These are phyloP conservation scores for Tachysurus vachellii DNA, from an alignment of 2,113 vertebrate species.

Conservation along the genomic window DNA sequence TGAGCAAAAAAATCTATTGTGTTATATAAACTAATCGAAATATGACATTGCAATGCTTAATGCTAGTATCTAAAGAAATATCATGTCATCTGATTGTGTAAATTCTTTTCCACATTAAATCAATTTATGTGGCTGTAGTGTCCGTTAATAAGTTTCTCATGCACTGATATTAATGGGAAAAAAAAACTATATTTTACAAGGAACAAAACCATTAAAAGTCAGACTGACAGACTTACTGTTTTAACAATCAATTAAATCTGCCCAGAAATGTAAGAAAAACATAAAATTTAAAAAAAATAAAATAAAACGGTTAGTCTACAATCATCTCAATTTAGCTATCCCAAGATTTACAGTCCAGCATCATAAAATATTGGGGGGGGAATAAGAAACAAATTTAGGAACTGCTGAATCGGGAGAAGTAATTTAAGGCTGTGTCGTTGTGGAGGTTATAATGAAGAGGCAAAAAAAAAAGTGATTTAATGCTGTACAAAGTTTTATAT, in stretches of 20 bases:
- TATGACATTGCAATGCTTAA: background rate
- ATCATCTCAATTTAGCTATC: slow-evolving; percentile 39
- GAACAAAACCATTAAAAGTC: slow-evolving; percentile 3
- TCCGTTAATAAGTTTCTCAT: background rate
- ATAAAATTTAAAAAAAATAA: background rate
- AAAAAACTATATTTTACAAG: background rate
- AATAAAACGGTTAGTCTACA: slow-evolving; percentile 1
- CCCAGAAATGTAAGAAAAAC: background rate
- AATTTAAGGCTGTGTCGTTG: slow-evolving; percentile 42
- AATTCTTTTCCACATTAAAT: slow-evolving; percentile 2
- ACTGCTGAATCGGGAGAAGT: slow-evolving; percentile 42
- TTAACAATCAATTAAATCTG: slow-evolving; percentile 14
- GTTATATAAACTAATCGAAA: background rate
- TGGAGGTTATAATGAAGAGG: slow-evolving; percentile 43
- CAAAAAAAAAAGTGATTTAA: slow-evolving; percentile 41
- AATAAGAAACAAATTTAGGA: slow-evolving; percentile 44
- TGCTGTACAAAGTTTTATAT: slow-evolving; percentile 48
- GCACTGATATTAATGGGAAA: background rate
- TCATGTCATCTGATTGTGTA: too few species aligned
- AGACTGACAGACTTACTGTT: background rate
- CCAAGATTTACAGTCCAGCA: slow-evolving; percentile 40
- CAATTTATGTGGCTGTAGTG: background rate
- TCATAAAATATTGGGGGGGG: slow-evolving; percentile 35
- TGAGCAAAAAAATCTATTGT: background rate
- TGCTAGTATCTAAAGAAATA: background rate